Evolutionary conservation across 2,113 vertebrate species (phyloP).

Genomic region (Puffinus mauretanicus): DNA sequence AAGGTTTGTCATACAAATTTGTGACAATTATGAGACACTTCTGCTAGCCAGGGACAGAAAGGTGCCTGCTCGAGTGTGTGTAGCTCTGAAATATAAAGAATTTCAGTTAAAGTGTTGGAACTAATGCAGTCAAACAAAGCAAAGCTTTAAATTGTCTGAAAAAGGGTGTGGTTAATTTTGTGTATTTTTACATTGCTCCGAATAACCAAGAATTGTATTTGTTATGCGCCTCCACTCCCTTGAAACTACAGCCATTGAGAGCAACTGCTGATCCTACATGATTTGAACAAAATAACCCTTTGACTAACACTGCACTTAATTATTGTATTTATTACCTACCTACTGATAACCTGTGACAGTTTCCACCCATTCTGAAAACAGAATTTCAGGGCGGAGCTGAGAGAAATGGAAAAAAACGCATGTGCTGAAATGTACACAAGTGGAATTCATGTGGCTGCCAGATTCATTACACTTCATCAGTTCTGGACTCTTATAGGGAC

Average conservation of each 20-base stretch:
- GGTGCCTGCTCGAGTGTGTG: constrained; percentile 4
- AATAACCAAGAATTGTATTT: constrained; percentile 41
- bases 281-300: neutral
- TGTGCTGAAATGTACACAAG: constrained; percentile 8
- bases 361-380: neutral
- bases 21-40: constrained; percentile 44
- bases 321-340: constrained; percentile 22
- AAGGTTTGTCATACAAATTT: constrained; percentile 6
- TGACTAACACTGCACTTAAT: neutral
- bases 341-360: constrained; percentile 6
- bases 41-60: constrained; percentile 56
- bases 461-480: constrained; percentile 58
- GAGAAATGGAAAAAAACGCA: neutral
- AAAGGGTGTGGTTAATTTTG: constrained; percentile 41
- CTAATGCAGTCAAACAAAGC: constrained; percentile 37
- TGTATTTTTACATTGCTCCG: constrained; percentile 20
- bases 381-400: neutral
- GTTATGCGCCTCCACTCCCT: neutral
- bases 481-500: constrained; percentile 20
- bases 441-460: constrained; percentile 41
- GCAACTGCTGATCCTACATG: neutral
- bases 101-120: constrained; percentile 25
- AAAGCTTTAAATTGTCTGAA: constrained; percentile 37
- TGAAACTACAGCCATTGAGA: neutral
- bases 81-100: constrained; percentile 36